These are phyloP conservation scores for Hucho hucho DNA, from an alignment of 2,113 vertebrate genomes.

Conservation along the genomic window DNA sequence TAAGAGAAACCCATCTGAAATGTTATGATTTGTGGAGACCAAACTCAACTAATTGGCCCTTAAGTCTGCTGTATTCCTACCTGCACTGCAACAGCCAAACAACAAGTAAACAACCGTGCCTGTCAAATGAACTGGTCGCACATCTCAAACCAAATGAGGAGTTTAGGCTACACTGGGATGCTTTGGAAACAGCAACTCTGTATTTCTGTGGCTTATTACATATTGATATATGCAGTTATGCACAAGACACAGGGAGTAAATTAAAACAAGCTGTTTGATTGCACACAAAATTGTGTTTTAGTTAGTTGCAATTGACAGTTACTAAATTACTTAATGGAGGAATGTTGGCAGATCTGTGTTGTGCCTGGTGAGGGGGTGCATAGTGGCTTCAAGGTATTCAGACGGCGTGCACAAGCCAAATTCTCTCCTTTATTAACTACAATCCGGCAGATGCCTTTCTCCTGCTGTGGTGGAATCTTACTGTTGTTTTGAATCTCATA, in stretches of 20 bases:
- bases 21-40: background rate
- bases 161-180: background rate
- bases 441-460: constrained; percentile 44
- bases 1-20: constrained; percentile 21
- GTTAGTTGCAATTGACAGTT: constrained; percentile 50
- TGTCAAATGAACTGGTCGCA: constrained; percentile 24
- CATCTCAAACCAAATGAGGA: constrained; percentile 22
- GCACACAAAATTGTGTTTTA: constrained; percentile 44
- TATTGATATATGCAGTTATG: constrained; percentile 11
- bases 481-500: constrained; percentile 39
- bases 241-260: constrained; percentile 25
- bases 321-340: constrained; percentile 30
- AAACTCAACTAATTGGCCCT: constrained; percentile 46
- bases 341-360: constrained; percentile 35
- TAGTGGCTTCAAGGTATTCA: constrained; percentile 22
- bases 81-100: background rate
- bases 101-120: constrained; percentile 5
- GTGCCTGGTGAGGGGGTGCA: constrained; percentile 44
- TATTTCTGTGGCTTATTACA: constrained; percentile 17
- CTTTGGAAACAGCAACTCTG: background rate
- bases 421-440: constrained; percentile 50
- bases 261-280: constrained; percentile 50
- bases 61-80: constrained; percentile 10
- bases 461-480: constrained; percentile 55
- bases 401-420: constrained; percentile 22